Evolutionary conservation across 1,140 invertebrate species (phyloP).

Genomic region (Anastrepha obliqua): DNA sequence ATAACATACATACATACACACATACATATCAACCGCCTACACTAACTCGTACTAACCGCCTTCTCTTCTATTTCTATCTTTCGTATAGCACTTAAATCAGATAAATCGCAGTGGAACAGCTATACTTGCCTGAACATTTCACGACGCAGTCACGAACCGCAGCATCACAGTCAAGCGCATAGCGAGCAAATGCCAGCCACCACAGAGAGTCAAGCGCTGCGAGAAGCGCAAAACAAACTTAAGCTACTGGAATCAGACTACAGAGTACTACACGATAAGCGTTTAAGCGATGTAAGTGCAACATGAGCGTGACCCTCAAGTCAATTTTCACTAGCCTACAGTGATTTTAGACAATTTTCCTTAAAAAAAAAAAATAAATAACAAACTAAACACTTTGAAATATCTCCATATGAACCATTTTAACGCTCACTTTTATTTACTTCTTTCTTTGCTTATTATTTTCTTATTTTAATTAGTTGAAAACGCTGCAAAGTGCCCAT

Average conservation of each 20-base stretch:
- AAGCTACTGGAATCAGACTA: conserved; percentile 80
- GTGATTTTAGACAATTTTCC: background rate
- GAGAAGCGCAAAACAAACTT: conserved; percentile 79
- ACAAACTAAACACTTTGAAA: background rate
- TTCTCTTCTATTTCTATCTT: background rate
- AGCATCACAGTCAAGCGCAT: conserved; percentile 57
- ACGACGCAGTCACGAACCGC: conserved; percentile 65
- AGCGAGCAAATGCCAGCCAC: conserved; percentile 75
- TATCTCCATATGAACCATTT: conserved; percentile 8
- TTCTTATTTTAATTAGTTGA: conserved; percentile 76
- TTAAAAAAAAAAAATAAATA: no score
- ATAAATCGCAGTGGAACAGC: conserved; percentile 56
- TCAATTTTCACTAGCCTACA: background rate
- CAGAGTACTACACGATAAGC: conserved; percentile 82
- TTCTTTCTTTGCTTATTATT: background rate
- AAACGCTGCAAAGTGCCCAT: conserved; percentile 84
- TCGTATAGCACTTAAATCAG: conserved; percentile 55
- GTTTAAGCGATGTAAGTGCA: conserved; percentile 82
- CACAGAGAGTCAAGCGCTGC: conserved; percentile 78
- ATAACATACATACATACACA: background rate
- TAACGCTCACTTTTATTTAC: background rate
- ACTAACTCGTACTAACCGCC: background rate
- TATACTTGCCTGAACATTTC: conserved; percentile 31
- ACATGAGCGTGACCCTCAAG: background rate
- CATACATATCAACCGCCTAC: background rate